These are phyloP conservation scores for Passer domesticus DNA, from an alignment of 2,113 vertebrate genomes.

Conservation along the genomic window DNA sequence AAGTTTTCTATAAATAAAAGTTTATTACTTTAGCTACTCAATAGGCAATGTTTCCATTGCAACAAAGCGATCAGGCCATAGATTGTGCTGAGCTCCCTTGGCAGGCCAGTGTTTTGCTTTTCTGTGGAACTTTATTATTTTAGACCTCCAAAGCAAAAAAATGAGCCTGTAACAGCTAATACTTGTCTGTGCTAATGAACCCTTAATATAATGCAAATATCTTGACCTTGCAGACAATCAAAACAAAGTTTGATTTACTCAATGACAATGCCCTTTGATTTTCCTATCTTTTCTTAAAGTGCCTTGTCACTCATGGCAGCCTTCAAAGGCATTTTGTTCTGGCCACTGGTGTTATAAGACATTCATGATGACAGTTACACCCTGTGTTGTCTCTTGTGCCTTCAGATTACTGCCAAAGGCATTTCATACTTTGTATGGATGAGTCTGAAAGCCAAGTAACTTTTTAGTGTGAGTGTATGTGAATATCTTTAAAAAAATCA, in stretches of 20 bases:
- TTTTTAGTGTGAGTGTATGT: not conserved
- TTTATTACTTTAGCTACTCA: not conserved
- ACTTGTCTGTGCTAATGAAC: not conserved
- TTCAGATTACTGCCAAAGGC: not conserved
- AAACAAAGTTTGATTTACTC: not conserved
- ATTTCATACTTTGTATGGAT: not conserved
- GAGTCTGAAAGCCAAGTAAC: not conserved
- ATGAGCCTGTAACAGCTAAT: not conserved
- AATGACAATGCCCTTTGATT: not conserved
- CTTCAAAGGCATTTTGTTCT: not conserved
- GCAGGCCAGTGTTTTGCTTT: not conserved
- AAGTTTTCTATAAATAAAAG: not conserved
- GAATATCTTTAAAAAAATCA: not conserved
- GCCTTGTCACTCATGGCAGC: not conserved
- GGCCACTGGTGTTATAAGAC: not conserved
- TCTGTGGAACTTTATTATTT: not conserved
- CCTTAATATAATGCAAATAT: not conserved
- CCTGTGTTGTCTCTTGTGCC: not conserved
- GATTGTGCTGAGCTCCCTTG: not conserved
- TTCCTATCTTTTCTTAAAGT: not conserved
- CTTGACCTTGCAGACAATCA: not conserved
- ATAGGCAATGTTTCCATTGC: not conserved
- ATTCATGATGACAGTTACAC: constrained; percentile 4
- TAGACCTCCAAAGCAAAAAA: not conserved
- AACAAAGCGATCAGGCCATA: not conserved